Evolutionary conservation across 2,797 vertebrate genomes (phyloP), one percentile per base, ranked within the genome.

Genomic region (Falco biarmicus): DNA sequence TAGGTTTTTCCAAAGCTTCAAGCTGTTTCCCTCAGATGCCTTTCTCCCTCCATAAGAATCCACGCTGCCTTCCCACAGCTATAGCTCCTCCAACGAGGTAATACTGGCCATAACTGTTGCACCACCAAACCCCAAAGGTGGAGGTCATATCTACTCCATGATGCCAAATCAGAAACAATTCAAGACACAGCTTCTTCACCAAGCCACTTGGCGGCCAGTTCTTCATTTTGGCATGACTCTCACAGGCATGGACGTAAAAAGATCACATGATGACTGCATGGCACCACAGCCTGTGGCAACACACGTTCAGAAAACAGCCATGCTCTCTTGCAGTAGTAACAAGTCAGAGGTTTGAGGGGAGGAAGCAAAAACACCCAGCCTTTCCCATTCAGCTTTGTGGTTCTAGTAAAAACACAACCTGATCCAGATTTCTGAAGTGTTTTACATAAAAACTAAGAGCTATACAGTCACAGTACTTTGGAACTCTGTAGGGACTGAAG

Each of bases 191-290:
- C 19, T 68, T 82, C 31, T 82, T 64, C 41, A 57, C 32, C 28
- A 59, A 71, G 43, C 11, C 50, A 59, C 47, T 73, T 73, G 37
- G 21, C 4, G 13, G 16, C 12, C 9, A 48, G 21, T 26, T 90
- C 31, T 82, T 78, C 64, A 34, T 59, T 87, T 76, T 84, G 50
- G 50, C 11, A 2, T 24, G 31, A 5, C 11, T 84, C 22, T 84
- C 68, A n/a, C 22, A 32, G 39, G 10, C 31, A 47, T 5, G 6
- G 34, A 17, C 0, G 1, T 56, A 26, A 79, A 51, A 80, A 37
- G 34, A 63, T 31, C 9, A 4, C 24, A 2, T 1, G 1, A 56
- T 25, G 31, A 39, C 28, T 17, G 7, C 2, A 5, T 26, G 41
- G 43, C 43, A n/a, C 43, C 50, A 48, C 34, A 75, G 45, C 20